Evolutionary conservation across 2,797 vertebrate species (phyloP).

Genomic region (Aratinga solstitialis): DNA sequence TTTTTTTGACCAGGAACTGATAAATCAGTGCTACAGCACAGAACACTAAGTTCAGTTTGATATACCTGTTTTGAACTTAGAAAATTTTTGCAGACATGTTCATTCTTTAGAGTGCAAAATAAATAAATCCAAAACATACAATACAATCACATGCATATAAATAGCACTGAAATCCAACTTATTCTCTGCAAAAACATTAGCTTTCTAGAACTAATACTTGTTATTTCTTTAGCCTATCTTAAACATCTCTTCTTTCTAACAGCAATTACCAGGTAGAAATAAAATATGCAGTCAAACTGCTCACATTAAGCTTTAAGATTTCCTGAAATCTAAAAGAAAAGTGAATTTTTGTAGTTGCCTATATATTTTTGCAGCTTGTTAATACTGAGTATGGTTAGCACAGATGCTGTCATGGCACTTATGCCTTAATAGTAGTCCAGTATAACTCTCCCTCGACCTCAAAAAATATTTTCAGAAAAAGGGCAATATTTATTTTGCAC

Average conservation of each 20-base stretch:
- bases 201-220: background rate
- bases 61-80: background rate
- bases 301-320: background rate
- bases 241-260: constrained; percentile 1
- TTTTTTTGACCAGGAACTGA: background rate
- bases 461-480: constrained; percentile 71
- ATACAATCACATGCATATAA: background rate
- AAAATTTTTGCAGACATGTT: background rate
- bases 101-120: background rate
- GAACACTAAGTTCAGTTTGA: background rate
- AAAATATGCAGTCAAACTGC: background rate
- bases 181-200: background rate
- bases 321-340: constrained; percentile 54
- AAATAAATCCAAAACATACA: background rate
- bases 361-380: constrained; percentile 25
- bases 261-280: constrained; percentile 24
- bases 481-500: constrained; percentile 75
- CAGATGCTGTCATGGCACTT: constrained; percentile 49
- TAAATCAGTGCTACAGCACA: background rate
- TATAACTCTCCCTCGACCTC: constrained; percentile 24
- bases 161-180: background rate
- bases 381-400: constrained; percentile 36
- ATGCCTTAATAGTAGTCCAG: constrained; percentile 49
- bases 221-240: background rate
- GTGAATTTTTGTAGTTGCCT: background rate